phyloP scores from a whole-genome alignment of 2,113 vertebrate species.

The Lophotis ruficrista region DNA sequence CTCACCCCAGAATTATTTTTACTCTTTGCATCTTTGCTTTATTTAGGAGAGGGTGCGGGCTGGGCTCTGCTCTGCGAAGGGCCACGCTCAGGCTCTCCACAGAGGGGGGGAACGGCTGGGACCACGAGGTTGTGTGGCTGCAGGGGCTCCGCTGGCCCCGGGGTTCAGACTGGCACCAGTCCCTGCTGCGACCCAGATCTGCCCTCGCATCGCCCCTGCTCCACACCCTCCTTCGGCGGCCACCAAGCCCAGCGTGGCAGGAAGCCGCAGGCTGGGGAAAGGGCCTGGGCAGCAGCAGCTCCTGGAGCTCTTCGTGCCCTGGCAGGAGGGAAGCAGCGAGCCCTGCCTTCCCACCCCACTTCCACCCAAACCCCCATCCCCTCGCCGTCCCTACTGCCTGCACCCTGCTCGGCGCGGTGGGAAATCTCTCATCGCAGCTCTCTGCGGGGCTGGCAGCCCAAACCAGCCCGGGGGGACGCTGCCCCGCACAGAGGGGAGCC shows the following conservation, averaged over 20 bases:
- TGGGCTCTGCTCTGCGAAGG: not conserved
- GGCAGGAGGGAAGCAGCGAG: not conserved
- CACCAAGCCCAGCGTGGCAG: accelerated
- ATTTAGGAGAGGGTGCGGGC: accelerated
- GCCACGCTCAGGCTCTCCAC: accelerated
- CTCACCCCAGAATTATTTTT: not conserved
- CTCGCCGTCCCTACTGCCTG: accelerated
- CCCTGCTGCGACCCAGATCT: accelerated
- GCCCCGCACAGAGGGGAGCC: too few relatives aligned
- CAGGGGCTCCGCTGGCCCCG: not conserved
- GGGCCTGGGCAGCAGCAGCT: not conserved
- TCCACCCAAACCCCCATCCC: not conserved
- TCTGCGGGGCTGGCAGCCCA: not conserved
- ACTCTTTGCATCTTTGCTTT: not conserved
- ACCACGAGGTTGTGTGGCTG: accelerated
- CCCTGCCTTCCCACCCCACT: too few relatives aligned
- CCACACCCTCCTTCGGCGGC: not conserved
- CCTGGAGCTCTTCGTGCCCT: accelerated
- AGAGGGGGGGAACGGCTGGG: not conserved
- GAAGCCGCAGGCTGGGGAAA: not conserved
- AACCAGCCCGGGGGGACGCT: accelerated
- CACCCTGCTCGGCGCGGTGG: not conserved
- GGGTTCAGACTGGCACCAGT: not conserved
- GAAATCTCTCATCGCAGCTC: accelerated
- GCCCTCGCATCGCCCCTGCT: too few relatives aligned